phyloP scores from a whole-genome alignment of 1,140 invertebrate species.

The Lasioglossum albipes region DNA sequence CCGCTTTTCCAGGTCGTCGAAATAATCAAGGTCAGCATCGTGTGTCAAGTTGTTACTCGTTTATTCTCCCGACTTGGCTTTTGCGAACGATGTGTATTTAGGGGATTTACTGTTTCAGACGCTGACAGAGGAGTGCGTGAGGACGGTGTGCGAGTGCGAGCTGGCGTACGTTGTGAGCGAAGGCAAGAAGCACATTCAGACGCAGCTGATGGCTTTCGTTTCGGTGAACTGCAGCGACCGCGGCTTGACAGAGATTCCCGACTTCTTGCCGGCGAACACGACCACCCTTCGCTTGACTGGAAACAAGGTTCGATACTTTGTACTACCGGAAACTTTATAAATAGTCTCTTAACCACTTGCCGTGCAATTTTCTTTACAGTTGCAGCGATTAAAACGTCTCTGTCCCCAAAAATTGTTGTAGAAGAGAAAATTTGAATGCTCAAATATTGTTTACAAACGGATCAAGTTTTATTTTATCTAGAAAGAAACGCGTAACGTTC shows the following conservation, averaged over 20 bases:
- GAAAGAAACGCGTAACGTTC: too few species aligned
- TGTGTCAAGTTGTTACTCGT: neutral
- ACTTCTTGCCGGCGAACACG: constrained; percentile 81
- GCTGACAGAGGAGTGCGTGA: constrained; percentile 68
- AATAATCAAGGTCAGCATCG: constrained; percentile 78
- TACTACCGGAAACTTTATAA: too few species aligned
- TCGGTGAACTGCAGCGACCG: constrained; percentile 82
- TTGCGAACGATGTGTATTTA: neutral
- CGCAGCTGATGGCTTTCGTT: constrained; percentile 78
- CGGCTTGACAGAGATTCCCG: constrained; percentile 79
- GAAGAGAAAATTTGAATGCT: too few species aligned
- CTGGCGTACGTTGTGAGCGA: constrained; percentile 78
- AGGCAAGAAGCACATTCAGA: constrained; percentile 70
- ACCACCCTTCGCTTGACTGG: constrained; percentile 81
- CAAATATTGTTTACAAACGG: too few species aligned
- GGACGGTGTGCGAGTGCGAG: constrained; percentile 73
- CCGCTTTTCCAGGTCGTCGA: constrained; percentile 80
- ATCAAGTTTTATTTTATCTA: too few species aligned
- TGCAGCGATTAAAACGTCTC: too few species aligned
- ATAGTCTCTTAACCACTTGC: too few species aligned
- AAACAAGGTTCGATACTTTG: constrained; percentile 77
- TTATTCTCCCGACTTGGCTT: constrained; percentile 11
- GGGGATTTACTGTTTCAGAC: constrained; percentile 58
- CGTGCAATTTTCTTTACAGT: too few species aligned
- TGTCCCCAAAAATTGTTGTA: too few species aligned